Base-by-base conservation (phyloP, 2,113 vertebrate species). In the Bufo gargarizans region DNA sequence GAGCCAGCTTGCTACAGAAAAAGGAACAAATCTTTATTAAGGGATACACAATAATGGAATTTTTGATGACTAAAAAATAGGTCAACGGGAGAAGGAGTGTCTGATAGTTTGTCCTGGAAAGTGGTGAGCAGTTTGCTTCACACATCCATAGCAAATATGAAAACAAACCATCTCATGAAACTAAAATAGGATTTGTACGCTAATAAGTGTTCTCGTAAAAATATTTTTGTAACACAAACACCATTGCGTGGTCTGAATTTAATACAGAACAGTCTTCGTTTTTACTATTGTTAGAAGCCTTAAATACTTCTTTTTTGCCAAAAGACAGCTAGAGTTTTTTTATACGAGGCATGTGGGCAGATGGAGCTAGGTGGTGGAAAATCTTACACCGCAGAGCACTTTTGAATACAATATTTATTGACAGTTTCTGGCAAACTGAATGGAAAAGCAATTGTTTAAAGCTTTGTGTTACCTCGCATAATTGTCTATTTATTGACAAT, bases 351-450 rank as follows among this genome's bases (percentile, higher is more conserved):
- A 84, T 78, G 81, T 84, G 81, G 81, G 82, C 61, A 88, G 87
- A 88, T 84, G 82, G 81, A 45, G 80, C 71, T 84, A 77, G 81
- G 87, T 88, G 59, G 58, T 88, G 87, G 87, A 88, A 88, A 88
- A 84, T 84, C 22, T 88, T 88, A 88, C 74, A 67, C 45, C n/a
- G 63, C 47, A 77, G 45, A 88, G 82, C 58, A 65, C 81, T 84
- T 88, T 69, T 88, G 81, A 81, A 84, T 88, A 78, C 87, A 89
- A 83, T 82, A 82, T 89, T 86, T 89, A 86, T 86, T 89, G 83
- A 85, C 88, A 89, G 84, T 20, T 76, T 86, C 76, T 89, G 88
- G 88, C 88, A 86, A 89, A 81, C 76, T 53, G 10, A 82, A 85
- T 65, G 88, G 88, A 89, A 89, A 86, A 71, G 55, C 50, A 74